Base-by-base conservation (phyloP, 2,113 vertebrate genomes). In the Tamias sibiricus region DNA sequence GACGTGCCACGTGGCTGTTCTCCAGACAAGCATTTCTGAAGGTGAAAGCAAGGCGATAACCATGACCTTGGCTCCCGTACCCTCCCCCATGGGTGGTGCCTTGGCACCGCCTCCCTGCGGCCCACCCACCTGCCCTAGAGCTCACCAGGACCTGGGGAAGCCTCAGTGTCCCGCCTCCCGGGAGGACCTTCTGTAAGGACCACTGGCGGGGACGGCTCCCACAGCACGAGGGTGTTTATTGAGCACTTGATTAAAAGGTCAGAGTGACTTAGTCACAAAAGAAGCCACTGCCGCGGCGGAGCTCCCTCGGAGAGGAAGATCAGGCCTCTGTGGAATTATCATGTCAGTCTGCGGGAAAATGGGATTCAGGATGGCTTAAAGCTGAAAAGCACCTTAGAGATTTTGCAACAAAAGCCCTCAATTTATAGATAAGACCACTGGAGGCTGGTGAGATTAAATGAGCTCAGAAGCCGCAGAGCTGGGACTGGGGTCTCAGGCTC, bases 31-130 rank as follows among this genome's bases (percentile, higher is more conserved):
- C 4, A 0, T 42, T 72, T 66, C 42, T 35, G 93, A 28, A 75
- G 72, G n/a, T 66, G 17, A 35, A 74, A 80, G 5, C 0, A 16
- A 54, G 35, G 37, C 37, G 13, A 17, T 3, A 2, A 71, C 9
- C 0, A 0, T 11, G 17, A 54, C 6, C 54, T 19, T 20, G 54
- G 64, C 42, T 64, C 13, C 2, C 22, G 12, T 5, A 1, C 22
- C 1, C 2, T 8, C 37, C 62, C 5, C 8, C 28, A 52, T 22
- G 26, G 47, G n/a, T 40, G 10, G 4, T 52, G 0, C 22, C 62
- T 52, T 4, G 30, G 8, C 35, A 32, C n/a, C 32, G 42, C 47
- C 7, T 30, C 32, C 5, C 37, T 2, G 14, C 17, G 6, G 2
- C 20, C 13, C 1, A 4, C 30, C n/a, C 12, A 40, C 62, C 40